Conservation (phyloP, 2,797 vertebrate species). For the Fistularia tabacaria region DNA sequence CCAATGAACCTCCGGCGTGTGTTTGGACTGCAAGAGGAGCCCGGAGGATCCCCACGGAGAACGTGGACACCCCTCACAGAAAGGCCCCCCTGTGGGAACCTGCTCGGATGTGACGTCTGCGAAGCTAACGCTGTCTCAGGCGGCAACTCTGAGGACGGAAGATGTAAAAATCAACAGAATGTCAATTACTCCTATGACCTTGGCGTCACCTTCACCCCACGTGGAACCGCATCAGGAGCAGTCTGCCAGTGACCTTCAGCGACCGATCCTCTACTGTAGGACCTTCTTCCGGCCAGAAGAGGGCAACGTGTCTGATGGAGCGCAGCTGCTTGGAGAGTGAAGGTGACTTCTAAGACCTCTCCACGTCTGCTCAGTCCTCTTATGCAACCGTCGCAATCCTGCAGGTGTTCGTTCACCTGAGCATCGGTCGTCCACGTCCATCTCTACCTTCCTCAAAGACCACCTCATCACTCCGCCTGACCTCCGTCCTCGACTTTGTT, state of each 20-base stretch:
- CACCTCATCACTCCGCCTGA: conserved; percentile 53
- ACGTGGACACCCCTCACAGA: no score
- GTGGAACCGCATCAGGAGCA: not conserved
- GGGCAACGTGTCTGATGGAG: conserved; percentile 23
- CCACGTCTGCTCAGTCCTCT: conserved; percentile 44
- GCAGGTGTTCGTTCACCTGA: conserved; percentile 55
- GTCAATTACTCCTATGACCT: not conserved
- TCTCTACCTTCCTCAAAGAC: conserved; percentile 55
- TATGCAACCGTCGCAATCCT: not conserved
- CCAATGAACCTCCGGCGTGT: no score
- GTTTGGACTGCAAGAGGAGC: no score
- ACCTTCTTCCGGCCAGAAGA: conserved; percentile 22
- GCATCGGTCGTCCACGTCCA: conserved; percentile 21
- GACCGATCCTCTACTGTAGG: not conserved
- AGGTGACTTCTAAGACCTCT: conserved; percentile 41
- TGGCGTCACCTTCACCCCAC: not conserved
- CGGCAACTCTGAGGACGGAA: no score
- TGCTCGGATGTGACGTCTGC: no score
- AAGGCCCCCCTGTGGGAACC: no score
- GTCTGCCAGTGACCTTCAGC: conserved; percentile 10
- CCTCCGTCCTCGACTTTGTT: conserved; percentile 33
- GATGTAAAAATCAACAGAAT: not conserved
- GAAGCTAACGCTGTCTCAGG: no score
- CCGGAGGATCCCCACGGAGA: no score
- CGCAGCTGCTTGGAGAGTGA: conserved; percentile 16